Percentiles rank a stretch among this genome's conserved stretches.
Conservation (phyloP, 1,140 invertebrate species). For the Lepidurus apus region DNA sequence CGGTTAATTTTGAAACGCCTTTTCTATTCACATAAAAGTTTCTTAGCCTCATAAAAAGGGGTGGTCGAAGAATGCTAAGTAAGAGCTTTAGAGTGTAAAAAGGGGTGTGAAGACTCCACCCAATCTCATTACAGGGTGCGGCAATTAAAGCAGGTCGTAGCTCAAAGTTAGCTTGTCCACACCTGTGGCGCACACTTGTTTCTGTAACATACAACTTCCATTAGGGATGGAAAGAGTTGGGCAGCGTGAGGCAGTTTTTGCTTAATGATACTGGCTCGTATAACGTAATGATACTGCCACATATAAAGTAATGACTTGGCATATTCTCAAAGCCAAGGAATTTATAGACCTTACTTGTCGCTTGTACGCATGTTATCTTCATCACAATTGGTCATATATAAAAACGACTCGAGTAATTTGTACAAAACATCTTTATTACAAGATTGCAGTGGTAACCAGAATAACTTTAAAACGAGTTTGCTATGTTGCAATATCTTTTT, state of each 20-base stretch:
- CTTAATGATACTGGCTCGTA: background rate
- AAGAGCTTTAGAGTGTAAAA: background rate
- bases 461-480: too few species aligned
- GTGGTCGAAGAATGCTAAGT: conserved; percentile 7
- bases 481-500: too few species aligned
- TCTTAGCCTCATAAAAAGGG: background rate
- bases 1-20: background rate
- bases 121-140: background rate
- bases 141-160: background rate
- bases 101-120: conserved; percentile 20
- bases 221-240: background rate
- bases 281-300: background rate
- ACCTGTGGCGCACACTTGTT: background rate
- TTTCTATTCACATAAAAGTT: background rate
- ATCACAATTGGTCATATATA: background rate
- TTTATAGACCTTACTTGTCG: background rate
- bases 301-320: background rate
- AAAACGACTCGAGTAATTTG: background rate
- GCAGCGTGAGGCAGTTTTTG: background rate
- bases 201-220: conserved; percentile 10
- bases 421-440: background rate
- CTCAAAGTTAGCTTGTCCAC: conserved; percentile 5
- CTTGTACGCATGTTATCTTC: background rate
- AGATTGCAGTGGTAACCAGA: background rate
- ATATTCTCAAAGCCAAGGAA: background rate